Evolutionary conservation across 2,888 invertebrate genomes (phyloP).

Genomic region (Lycocerus yunnanus): DNA sequence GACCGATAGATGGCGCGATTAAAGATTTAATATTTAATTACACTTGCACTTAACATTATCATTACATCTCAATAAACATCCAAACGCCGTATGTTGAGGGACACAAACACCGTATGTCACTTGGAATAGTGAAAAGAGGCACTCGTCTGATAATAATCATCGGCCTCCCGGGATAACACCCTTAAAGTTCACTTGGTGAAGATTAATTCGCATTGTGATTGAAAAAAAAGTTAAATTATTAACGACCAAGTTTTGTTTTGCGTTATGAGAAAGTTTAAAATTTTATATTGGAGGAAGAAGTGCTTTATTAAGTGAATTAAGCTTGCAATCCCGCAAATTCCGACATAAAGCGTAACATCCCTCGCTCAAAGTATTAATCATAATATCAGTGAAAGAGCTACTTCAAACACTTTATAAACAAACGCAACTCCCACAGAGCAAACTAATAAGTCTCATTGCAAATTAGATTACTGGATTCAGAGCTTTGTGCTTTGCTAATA

Average conservation of each 20-base stretch:
- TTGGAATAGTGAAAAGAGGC: slow-evolving; percentile 36
- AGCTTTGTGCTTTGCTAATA: slow-evolving; percentile 56
- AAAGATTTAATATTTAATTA: slow-evolving; percentile 26
- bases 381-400: slow-evolving; percentile 46
- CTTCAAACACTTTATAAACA: slow-evolving; percentile 47
- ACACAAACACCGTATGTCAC: slow-evolving; percentile 40
- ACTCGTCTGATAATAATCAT: slow-evolving; percentile 39
- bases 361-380: slow-evolving; percentile 41
- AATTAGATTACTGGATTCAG: slow-evolving; percentile 56
- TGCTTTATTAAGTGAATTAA: slow-evolving; percentile 13
- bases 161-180: slow-evolving; percentile 35
- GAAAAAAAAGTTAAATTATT: neutral
- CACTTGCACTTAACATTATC: slow-evolving; percentile 35
- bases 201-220: slow-evolving; percentile 11
- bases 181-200: slow-evolving; percentile 15
- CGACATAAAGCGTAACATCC: slow-evolving; percentile 19
- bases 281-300: neutral
- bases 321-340: slow-evolving; percentile 11
- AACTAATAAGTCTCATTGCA: slow-evolving; percentile 58
- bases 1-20: slow-evolving; percentile 15
- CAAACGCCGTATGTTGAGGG: slow-evolving; percentile 26
- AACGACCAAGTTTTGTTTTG: neutral
- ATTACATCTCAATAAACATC: slow-evolving; percentile 33
- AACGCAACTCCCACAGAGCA: slow-evolving; percentile 46
- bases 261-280: neutral